Evolutionary conservation across 2,888 invertebrate species (phyloP).

Genomic region (Acanthosepion esculentum): DNA sequence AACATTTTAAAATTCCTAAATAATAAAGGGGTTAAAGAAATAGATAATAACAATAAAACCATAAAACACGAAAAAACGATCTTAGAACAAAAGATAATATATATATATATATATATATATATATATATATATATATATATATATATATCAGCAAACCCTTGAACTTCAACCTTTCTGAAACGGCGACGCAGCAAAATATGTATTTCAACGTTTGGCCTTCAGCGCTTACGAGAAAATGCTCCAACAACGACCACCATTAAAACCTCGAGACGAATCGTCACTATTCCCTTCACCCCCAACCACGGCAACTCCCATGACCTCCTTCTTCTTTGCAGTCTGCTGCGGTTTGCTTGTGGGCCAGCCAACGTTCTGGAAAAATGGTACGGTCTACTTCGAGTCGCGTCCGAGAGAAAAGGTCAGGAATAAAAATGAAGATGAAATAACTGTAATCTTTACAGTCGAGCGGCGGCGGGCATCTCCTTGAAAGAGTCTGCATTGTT

Average conservation of each 20-base stretch:
- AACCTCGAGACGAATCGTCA: neutral
- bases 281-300: neutral
- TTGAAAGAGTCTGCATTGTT: constrained; percentile 8
- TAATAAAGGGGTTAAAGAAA: too few species aligned
- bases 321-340: neutral
- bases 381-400: neutral
- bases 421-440: neutral
- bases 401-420: neutral
- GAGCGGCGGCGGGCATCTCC: neutral
- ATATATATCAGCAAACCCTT: neutral
- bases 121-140: too few species aligned
- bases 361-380: neutral
- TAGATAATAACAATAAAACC: too few species aligned
- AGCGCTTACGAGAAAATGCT: neutral
- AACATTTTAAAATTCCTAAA: too few species aligned
- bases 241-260: neutral
- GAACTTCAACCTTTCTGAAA: neutral
- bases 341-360: neutral
- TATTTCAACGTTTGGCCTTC: neutral
- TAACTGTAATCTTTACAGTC: neutral
- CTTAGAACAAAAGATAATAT: too few species aligned
- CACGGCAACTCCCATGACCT: neutral
- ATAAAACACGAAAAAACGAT: too few species aligned
- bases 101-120: too few species aligned
- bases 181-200: neutral